Base-by-base conservation (phyloP, 2,797 vertebrate genomes). In the Pangasius sanitwongsei region DNA sequence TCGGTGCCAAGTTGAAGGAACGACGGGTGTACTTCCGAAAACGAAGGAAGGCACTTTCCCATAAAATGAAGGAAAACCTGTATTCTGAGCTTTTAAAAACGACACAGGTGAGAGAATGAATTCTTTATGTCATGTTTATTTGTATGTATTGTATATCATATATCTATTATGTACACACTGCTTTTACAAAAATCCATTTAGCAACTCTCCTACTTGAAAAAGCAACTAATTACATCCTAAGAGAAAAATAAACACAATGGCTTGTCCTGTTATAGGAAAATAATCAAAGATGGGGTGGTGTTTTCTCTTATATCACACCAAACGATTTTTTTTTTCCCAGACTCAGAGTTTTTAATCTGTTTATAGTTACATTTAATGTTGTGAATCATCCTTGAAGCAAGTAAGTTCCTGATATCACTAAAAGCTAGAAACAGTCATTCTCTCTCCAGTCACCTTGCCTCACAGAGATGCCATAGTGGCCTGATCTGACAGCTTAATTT, bases 11-110 rank as follows among this genome's bases (percentile, higher is more conserved):
- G 91, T 90, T 97, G 23, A 97, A 96, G 91, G 95, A 95, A 88
- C 94, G 83, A 88, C 94, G 94, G 48, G 93, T 92, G 86, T 90
- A 93, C 86, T 96, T 95, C 93, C 92, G 95, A 87, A 97, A 95
- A 92, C 93, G 9, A 41, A 94, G 94, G 93, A 96, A 96, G 94
- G 91, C 87, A n/a, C 89, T 89, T 88, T 95, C 93, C 0, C 95
- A 97, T 90, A 94, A 96, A 90, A 96, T 96, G 94, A 97, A 97
- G 91, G 93, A 92, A 70, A 90, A 57, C 37, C 88, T 97, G 86
- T 96, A 97, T 87, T 90, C 93, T 0, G 83, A 94, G 16, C 91
- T 97, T 4, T 75, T 94, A 25, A 92, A 90, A 72, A 92, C 93
- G 3, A 92, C 92, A 89, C 87, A 87, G 95, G 96, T 97, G 90